These are phyloP conservation scores for Zaprionus ghesquierei DNA, from an alignment of 1,140 invertebrate genomes.

Conservation along the genomic window DNA sequence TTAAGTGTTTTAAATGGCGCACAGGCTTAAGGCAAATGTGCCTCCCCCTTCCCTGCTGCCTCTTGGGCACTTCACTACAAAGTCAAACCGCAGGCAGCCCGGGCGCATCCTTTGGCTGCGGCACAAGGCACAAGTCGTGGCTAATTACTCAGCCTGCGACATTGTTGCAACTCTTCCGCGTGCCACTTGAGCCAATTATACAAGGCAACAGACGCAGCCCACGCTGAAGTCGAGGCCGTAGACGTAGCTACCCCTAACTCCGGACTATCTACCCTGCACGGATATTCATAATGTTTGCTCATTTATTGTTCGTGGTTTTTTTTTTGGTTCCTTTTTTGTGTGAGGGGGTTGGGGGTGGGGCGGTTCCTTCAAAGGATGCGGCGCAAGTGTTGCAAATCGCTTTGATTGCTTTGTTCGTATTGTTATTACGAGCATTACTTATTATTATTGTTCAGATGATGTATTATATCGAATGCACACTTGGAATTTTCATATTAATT, in stretches of 20 bases:
- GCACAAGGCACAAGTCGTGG: conserved; percentile 41
- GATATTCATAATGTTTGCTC: conserved; percentile 62
- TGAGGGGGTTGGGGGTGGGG: not conserved
- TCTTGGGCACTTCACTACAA: conserved; percentile 66
- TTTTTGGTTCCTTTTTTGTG: conserved; percentile 18
- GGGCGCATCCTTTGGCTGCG: conserved; percentile 39
- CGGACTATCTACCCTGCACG: conserved; percentile 30
- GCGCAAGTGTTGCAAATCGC: conserved; percentile 78
- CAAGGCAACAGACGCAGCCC: not conserved
- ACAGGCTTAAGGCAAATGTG: conserved; percentile 62
- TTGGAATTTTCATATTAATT: conserved; percentile 81
- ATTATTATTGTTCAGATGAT: conserved; percentile 62
- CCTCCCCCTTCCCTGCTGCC: not conserved
- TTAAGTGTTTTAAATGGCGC: conserved; percentile 75
- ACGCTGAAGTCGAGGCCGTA: not conserved
- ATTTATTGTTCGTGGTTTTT: conserved; percentile 50
- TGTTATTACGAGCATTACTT: conserved; percentile 69
- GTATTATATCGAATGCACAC: conserved; percentile 73
- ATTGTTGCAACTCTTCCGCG: conserved; percentile 55
- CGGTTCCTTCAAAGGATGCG: conserved; percentile 60
- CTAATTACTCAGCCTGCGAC: conserved; percentile 71
- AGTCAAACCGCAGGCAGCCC: conserved; percentile 60
- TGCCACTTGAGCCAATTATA: conserved; percentile 64
- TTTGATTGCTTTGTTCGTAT: conserved; percentile 76
- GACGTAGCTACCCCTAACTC: conserved; percentile 15